Evolutionary conservation across 2,113 vertebrate genomes (phyloP).

Genomic region (Poeciliopsis prolifica): DNA sequence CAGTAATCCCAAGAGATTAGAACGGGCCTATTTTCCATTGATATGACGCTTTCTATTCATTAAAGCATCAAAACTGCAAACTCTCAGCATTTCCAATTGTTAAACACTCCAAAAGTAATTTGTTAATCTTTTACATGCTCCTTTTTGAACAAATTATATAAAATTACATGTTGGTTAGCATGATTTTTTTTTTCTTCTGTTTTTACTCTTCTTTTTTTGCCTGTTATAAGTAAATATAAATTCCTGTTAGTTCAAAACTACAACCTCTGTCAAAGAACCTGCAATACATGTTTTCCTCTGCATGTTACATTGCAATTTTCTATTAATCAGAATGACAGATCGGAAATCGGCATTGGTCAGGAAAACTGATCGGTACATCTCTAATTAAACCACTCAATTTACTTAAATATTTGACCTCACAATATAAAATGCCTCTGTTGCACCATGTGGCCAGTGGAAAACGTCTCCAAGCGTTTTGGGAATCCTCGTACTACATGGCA

Average conservation of each 20-base stretch:
- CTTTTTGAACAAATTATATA: no score
- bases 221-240: no score
- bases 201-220: no score
- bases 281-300: not conserved
- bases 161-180: no score
- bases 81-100: no score
- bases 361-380: not conserved
- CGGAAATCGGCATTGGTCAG: no score
- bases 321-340: not conserved
- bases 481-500: slow-evolving; percentile 5
- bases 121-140: no score
- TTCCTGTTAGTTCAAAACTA: not conserved
- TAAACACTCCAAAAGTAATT: not conserved
- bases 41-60: not conserved
- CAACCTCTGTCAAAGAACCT: not conserved
- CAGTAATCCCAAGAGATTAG: no score
- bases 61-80: not conserved
- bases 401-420: not conserved
- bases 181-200: no score
- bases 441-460: not conserved
- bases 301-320: not conserved
- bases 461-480: not conserved
- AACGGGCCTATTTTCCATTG: not conserved
- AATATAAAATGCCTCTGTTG: not conserved
- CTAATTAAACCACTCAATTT: not conserved